Evolutionary conservation across 2,113 vertebrate species (phyloP).

Genomic region (Bufo bufo): DNA sequence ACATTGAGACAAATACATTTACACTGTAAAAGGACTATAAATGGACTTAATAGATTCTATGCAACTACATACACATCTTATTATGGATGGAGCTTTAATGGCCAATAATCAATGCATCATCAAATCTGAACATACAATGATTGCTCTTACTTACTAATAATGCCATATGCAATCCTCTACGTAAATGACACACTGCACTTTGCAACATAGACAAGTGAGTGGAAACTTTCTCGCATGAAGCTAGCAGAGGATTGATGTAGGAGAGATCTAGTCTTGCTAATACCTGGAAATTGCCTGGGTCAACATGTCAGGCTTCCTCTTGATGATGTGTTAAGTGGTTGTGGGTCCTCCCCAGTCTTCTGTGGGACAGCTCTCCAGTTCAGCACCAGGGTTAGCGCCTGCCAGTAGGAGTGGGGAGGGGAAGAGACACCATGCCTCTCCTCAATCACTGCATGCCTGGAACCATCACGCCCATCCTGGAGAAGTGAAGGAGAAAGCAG

Average conservation of each 20-base stretch:
- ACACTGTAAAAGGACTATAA: background rate
- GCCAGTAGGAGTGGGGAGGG: conserved; percentile 36
- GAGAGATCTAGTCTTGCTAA: background rate
- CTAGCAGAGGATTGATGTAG: conserved; percentile 18
- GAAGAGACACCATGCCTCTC: background rate
- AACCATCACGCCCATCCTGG: background rate
- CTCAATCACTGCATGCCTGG: conserved; percentile 40
- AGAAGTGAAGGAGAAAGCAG: background rate
- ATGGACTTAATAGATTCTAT: background rate
- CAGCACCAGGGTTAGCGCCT: conserved; percentile 57
- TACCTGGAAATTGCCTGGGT: conserved; percentile 52
- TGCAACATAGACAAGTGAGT: background rate
- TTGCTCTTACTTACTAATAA: background rate
- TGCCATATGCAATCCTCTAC: too few relatives aligned
- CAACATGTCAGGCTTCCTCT: conserved; percentile 43
- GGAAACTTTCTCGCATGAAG: conserved; percentile 36
- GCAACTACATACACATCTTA: background rate
- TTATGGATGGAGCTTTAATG: background rate
- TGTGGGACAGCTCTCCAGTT: conserved; percentile 47
- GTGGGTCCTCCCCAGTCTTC: conserved; percentile 11
- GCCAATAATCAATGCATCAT: background rate
- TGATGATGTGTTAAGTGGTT: conserved; percentile 48
- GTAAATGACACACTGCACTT: background rate
- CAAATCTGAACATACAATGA: background rate
- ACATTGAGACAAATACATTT: background rate